Evolutionary conservation across 2,888 invertebrate genomes (phyloP), one percentile per base, ranked within the genome.

Genomic region (Drosophila siamana): DNA sequence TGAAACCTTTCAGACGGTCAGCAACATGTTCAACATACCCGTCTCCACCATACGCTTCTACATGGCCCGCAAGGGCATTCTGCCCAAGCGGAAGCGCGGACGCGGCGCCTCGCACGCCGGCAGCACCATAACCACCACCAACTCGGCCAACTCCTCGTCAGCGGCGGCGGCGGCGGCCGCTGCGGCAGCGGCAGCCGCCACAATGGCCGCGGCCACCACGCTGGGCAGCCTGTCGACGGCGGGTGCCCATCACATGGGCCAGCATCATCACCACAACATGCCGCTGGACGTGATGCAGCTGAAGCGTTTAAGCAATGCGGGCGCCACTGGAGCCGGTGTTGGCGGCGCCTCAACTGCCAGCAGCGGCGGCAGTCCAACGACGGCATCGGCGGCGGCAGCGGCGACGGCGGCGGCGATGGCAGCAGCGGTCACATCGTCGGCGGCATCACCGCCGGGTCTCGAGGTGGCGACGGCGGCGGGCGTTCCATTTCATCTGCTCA

Each of bases 11-110:
- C 97, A 97, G 92, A 96, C 96, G 1, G 97, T 97, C 28, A 96
- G 96, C 64, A 96, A 96, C 88, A 96, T 96, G 93, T 97, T 96
- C 92, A 96, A 96, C 91, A 97, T 97, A 92, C 97, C 97, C 65
- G 97, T 97, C 75, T 96, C 96, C 28, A 97, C 97, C 38, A 96
- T 97, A 91, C 94, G 96, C 50, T 97, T 97, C 92, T 97, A 96
- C 92, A 97, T 97, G 97, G 97, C 96, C 13, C 94, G 97, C 70
- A 96, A 96, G 90, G 97, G 97, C 2, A 96, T 97, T 56, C 91
- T 97, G 70, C 96, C 96, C 41, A 94, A 95, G 81, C 95, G 97
- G 74, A 95, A 96, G 84, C 94, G 97, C 11, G 97, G 97, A 0
- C 94, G 97, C 30, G 95, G 94, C 59, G 94, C 95, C 43, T 90